Conservation (phyloP, 2,888 invertebrate species). For the Limenitis camilla region DNA sequence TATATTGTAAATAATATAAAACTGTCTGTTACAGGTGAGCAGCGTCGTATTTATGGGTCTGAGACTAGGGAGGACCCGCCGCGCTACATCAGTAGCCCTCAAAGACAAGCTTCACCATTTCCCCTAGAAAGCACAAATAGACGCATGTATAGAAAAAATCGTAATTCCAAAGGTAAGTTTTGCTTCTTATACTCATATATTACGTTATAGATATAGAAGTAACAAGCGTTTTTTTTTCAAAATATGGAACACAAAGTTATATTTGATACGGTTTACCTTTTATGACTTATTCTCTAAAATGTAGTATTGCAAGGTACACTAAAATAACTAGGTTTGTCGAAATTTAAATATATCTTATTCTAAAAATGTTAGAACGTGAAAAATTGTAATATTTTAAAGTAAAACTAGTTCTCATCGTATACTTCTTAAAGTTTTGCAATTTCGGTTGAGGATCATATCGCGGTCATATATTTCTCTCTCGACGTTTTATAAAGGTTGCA, state of each 20-base stretch:
- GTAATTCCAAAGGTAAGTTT: too few species aligned
- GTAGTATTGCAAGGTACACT: neutral
- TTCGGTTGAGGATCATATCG: conserved; percentile 19
- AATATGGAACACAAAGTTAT: neutral
- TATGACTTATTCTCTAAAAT: neutral
- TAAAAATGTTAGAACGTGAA: conserved; percentile 1
- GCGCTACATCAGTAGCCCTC: conserved; percentile 71
- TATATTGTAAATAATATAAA: too few species aligned
- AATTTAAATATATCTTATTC: neutral
- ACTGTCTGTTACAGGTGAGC: conserved; percentile 71
- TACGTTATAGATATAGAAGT: too few species aligned
- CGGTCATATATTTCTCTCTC: conserved; percentile 15
- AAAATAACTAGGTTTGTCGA: neutral
- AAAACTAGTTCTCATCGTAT: conserved; percentile 13
- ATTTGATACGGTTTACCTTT: neutral
- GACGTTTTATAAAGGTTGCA: conserved; percentile 21
- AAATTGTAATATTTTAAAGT: conserved; percentile 9
- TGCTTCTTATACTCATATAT: too few species aligned
- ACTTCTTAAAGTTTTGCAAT: conserved; percentile 21
- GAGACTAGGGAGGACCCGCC: conserved; percentile 78
- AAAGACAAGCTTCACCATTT: conserved; percentile 81
- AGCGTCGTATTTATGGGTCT: conserved; percentile 82
- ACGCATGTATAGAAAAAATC: conserved; percentile 62
- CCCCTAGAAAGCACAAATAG: conserved; percentile 81
- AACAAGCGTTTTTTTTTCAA: too few species aligned